phyloP scores from a whole-genome alignment of 2,797 vertebrate genomes.

The Austrolebias charrua region DNA sequence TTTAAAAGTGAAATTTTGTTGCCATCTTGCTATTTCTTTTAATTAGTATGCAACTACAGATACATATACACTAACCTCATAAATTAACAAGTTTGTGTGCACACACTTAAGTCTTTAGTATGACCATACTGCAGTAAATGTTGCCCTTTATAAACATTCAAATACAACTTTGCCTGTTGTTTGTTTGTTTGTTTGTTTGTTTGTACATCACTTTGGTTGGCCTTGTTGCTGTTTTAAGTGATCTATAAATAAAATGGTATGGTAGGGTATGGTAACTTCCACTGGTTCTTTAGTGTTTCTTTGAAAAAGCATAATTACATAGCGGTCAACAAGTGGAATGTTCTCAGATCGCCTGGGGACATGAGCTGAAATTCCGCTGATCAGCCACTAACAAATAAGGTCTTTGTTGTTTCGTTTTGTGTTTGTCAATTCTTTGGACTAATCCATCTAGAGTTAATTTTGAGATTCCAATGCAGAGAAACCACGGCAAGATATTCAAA shows the following conservation, averaged over 20 bases:
- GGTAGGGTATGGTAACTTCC: too few relatives aligned
- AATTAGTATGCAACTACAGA: too few relatives aligned
- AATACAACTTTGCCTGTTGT: too few relatives aligned
- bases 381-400: conserved; percentile 72
- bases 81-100: not conserved
- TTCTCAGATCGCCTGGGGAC: conserved; percentile 70
- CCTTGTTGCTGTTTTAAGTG: too few relatives aligned
- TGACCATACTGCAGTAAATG: conserved; percentile 43
- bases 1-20: too few relatives aligned
- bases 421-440: conserved; percentile 57
- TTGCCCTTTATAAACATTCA: conserved; percentile 51
- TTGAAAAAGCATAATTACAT: conserved; percentile 67
- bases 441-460: conserved; percentile 21
- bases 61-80: too few relatives aligned
- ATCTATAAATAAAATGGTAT: too few relatives aligned
- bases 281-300: conserved; percentile 61
- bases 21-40: too few relatives aligned
- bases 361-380: conserved; percentile 78
- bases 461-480: not conserved
- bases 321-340: conserved; percentile 69
- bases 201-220: too few relatives aligned
- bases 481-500: not conserved
- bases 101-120: conserved; percentile 40
- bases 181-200: too few relatives aligned
- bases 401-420: conserved; percentile 63